phyloP scores from a whole-genome alignment of 2,113 vertebrate species.

The Brevimyrus niger region DNA sequence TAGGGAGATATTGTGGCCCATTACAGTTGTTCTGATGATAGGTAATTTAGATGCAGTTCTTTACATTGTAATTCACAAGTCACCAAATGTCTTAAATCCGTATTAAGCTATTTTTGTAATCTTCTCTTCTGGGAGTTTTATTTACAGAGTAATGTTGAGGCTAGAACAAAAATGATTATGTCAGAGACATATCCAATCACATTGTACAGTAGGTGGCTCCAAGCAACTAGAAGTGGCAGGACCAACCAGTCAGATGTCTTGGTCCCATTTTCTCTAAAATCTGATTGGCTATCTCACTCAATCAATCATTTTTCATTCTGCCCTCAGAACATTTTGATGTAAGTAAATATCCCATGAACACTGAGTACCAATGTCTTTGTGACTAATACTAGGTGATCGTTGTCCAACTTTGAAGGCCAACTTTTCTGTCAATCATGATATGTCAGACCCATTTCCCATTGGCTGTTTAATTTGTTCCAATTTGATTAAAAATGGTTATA shows the following conservation, averaged over 20 bases:
- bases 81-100: neutral
- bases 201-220: too few species aligned
- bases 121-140: too few species aligned
- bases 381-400: neutral
- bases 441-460: neutral
- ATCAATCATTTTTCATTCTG: too few species aligned
- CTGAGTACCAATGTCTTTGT: neutral
- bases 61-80: neutral
- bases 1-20: neutral
- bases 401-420: neutral
- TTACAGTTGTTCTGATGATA: neutral
- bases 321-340: too few species aligned
- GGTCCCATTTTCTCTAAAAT: too few species aligned
- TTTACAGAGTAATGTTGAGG: too few species aligned
- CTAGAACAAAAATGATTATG: too few species aligned
- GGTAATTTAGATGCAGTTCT: neutral
- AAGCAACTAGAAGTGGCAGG: too few species aligned
- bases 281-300: too few species aligned
- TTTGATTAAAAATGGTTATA: neutral
- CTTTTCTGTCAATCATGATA: neutral
- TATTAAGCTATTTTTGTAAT: neutral
- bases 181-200: too few species aligned
- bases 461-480: neutral
- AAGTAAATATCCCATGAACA: too few species aligned
- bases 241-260: too few species aligned